These are phyloP conservation scores for Drosophila insularis DNA, from an alignment of 1,140 invertebrate genomes.

Conservation along the genomic window DNA sequence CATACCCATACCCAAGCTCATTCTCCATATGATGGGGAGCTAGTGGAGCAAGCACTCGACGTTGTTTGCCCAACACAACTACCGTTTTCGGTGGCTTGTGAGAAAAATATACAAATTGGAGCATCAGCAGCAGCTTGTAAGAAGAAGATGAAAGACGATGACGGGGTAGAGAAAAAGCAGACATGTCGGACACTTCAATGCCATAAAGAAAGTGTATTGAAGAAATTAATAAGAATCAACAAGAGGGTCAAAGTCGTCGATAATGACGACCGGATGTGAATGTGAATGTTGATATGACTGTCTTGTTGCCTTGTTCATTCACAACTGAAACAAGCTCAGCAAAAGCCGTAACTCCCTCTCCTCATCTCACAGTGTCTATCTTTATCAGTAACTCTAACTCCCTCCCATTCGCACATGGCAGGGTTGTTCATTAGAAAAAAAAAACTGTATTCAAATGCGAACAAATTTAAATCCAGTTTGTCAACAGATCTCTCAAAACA, in stretches of 20 bases:
- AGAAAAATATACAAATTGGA: slow-evolving; percentile 73
- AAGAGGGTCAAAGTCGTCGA: slow-evolving; percentile 47
- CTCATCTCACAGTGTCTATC: neutral
- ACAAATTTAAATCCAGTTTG: slow-evolving; percentile 79
- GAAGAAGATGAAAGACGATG: neutral
- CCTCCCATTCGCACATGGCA: neutral
- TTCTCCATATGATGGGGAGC: slow-evolving; percentile 16
- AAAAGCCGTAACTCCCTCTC: neutral
- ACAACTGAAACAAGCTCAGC: slow-evolving; percentile 61
- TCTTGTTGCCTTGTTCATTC: slow-evolving; percentile 44
- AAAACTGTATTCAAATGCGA: slow-evolving; percentile 71
- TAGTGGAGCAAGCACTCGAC: slow-evolving; percentile 56
- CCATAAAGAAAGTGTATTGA: slow-evolving; percentile 75
- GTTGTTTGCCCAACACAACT: slow-evolving; percentile 77
- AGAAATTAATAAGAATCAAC: slow-evolving; percentile 74
- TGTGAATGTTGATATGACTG: slow-evolving; percentile 20
- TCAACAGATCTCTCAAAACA: slow-evolving; percentile 68
- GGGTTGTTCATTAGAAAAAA: slow-evolving; percentile 25
- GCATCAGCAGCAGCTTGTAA: slow-evolving; percentile 11
- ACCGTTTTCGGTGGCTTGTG: slow-evolving; percentile 80
- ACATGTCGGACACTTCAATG: slow-evolving; percentile 66
- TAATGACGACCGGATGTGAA: slow-evolving; percentile 64
- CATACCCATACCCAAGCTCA: slow-evolving; percentile 54
- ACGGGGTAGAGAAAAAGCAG: slow-evolving; percentile 5
- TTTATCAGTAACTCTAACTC: neutral